Evolutionary conservation across 2,113 vertebrate genomes (phyloP).

Genomic region (Pica pica): DNA sequence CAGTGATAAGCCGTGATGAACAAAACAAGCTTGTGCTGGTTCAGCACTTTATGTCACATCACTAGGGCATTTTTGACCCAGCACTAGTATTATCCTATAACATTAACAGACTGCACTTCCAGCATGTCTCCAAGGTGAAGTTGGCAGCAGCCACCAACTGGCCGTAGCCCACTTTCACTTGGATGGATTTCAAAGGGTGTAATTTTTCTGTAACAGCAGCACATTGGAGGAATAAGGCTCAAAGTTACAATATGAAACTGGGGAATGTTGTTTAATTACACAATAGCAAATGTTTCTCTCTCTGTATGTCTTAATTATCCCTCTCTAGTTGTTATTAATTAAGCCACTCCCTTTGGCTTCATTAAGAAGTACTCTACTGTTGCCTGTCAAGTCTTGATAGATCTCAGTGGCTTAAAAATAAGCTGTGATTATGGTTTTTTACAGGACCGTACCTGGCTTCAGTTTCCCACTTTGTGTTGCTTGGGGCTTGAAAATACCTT

Average conservation of each 20-base stretch:
- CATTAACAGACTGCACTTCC: background rate
- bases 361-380: background rate
- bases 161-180: background rate
- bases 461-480: background rate
- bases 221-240: background rate
- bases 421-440: background rate
- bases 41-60: background rate
- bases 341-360: constrained; percentile 15
- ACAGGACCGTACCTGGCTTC: background rate
- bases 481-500: background rate
- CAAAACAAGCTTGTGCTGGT: background rate
- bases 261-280: background rate
- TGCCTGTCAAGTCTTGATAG: background rate
- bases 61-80: background rate
- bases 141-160: background rate
- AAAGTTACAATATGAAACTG: background rate
- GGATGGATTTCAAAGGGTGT: background rate
- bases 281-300: background rate
- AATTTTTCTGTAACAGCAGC: background rate
- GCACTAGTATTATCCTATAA: background rate
- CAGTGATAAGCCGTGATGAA: background rate
- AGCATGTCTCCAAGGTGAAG: background rate
- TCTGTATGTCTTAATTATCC: background rate
- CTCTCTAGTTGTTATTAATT: background rate
- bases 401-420: background rate